Evolutionary conservation across 2,797 vertebrate species (phyloP).

Genomic region (Chiloscyllium punctatum): DNA sequence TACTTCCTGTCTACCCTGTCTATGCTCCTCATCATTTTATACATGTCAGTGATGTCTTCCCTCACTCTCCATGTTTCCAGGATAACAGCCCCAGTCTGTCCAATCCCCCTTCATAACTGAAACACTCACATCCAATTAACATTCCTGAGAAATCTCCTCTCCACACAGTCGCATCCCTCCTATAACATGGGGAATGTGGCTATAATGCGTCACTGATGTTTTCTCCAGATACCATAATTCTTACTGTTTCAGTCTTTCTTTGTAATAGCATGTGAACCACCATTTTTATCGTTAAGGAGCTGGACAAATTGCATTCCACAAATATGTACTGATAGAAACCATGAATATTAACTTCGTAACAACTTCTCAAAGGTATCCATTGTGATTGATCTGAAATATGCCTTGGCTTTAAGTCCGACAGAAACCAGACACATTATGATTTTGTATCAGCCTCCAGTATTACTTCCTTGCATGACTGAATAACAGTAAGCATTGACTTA

Average conservation of each 20-base stretch:
- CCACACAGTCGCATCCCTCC: too few relatives aligned
- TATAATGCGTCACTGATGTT: background rate
- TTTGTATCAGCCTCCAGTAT: background rate
- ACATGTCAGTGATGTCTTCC: too few relatives aligned
- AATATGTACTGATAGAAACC: background rate
- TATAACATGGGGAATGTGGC: too few relatives aligned
- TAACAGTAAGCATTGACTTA: background rate
- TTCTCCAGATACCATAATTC: background rate
- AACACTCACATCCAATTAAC: too few relatives aligned
- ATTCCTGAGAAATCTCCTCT: too few relatives aligned
- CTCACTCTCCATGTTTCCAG: too few relatives aligned
- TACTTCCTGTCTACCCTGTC: too few relatives aligned
- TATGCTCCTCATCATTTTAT: too few relatives aligned
- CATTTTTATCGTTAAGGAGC: background rate
- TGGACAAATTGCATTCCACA: background rate
- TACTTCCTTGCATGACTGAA: constrained; percentile 17
- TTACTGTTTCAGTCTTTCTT: background rate
- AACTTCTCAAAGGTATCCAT: background rate
- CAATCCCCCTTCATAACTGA: too few relatives aligned
- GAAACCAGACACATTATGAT: constrained; percentile 23
- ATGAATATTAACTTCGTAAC: background rate
- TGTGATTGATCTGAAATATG: background rate
- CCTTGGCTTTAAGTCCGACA: background rate
- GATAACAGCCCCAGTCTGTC: too few relatives aligned
- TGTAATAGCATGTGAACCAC: background rate